Conservation (phyloP, 2,888 invertebrate genomes). For the Barypeithes pellucidus region DNA sequence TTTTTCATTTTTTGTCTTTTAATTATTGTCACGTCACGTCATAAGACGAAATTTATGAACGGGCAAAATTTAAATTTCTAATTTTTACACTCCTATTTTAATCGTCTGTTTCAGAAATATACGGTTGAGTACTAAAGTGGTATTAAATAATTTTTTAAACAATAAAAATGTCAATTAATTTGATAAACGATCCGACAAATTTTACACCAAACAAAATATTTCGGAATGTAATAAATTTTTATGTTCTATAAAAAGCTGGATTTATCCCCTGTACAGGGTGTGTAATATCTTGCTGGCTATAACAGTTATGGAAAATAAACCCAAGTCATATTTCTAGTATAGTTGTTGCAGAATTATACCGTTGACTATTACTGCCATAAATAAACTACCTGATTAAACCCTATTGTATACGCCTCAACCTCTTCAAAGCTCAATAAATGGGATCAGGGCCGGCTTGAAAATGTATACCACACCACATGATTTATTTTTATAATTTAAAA, state of each 20-base stretch:
- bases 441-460: no score
- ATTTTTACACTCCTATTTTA: slow-evolving; percentile 28
- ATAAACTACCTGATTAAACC: no score
- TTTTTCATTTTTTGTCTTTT: slow-evolving; percentile 38
- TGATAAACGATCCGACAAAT: neutral
- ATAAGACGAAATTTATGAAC: slow-evolving; percentile 42
- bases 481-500: no score
- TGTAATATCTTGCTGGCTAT: neutral
- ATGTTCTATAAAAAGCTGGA: neutral
- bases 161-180: slow-evolving; percentile 7
- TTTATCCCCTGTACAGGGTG: neutral
- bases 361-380: no score
- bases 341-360: no score
- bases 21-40: slow-evolving; percentile 42
- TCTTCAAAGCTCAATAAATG: no score
- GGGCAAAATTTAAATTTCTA: slow-evolving; percentile 44
- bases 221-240: slow-evolving; percentile 2
- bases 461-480: no score
- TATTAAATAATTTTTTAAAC: slow-evolving; percentile 14
- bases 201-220: neutral
- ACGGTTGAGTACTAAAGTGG: neutral
- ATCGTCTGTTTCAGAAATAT: slow-evolving; percentile 6
- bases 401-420: no score
- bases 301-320: no score
- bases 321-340: no score